Base-by-base conservation (phyloP, 2,797 vertebrate species). In the Etheostoma nigrum region DNA sequence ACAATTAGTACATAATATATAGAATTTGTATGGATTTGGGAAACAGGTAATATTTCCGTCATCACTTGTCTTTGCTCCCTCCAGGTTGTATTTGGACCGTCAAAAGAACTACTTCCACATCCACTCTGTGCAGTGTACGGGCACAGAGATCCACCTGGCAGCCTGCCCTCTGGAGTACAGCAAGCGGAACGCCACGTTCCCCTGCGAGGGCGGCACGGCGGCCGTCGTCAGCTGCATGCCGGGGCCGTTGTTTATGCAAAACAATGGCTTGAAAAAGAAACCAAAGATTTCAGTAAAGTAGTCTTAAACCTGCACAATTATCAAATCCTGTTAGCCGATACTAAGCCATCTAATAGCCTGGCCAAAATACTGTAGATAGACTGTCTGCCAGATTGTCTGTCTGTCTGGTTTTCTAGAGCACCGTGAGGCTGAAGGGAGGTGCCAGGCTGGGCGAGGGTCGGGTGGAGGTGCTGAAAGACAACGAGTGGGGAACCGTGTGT, bases 401-500 rank as follows among this genome's bases (percentile, higher is more conserved):
- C 30, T 30, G 4, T n/a, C 47, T 54, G 62, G 59, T 57, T 7
- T 16, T 48, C 0, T 66, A 99, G 97, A 92, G 69, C 6, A 93
- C 77, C 1, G 94, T 99, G 70, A 95, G 98, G 54, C 95, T 99
- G 80, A 99, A 99, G 90, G 98, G 97, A 0, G 98, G 98, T 0
- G 95, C 97, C 0, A 93, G 79, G 82, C 42, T 91, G 0, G 97
- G 97, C 1, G 98, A 99, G 84, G 98, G 98, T 14, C 96, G 98
- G 0, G 96, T 99, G 0, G 98, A 99, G 91, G 96, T 99, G 79
- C 93, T 99, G 87, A 97, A 84, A 82, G 90, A 89, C 79, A 95
- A 79, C 15, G 94, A 97, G 64, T 99, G 98, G 98, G 98, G 98
- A 33, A 98, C 97, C 0, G 92, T 99, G 80, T 99, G 98, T 1